Conservation (phyloP, 1,140 invertebrate species). For the Anoplophora glabripennis region DNA sequence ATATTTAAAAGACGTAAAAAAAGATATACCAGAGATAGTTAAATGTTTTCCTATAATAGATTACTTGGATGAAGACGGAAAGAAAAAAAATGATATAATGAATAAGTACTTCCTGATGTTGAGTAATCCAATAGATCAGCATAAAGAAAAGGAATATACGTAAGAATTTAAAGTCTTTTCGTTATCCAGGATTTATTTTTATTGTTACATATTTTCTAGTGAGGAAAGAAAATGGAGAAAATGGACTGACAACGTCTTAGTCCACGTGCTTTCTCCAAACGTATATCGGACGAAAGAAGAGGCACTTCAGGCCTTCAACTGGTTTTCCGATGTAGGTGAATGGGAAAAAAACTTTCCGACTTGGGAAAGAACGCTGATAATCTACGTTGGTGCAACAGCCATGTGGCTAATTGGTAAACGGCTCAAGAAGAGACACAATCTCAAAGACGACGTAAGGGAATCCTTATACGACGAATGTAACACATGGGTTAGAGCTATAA, state of each 20-base stretch:
- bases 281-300: slow-evolving; percentile 87
- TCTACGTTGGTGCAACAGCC: slow-evolving; percentile 89
- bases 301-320: slow-evolving; percentile 84
- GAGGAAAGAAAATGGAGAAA: slow-evolving; percentile 91
- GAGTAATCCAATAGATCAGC: slow-evolving; percentile 15
- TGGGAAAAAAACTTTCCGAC: slow-evolving; percentile 87
- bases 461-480: slow-evolving; percentile 89
- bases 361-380: slow-evolving; percentile 82
- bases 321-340: slow-evolving; percentile 87
- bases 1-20: slow-evolving; percentile 64
- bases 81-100: slow-evolving; percentile 72
- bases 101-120: slow-evolving; percentile 97
- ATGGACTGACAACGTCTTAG: slow-evolving; percentile 89
- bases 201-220: slow-evolving; percentile 53
- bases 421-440: slow-evolving; percentile 79
- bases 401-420: slow-evolving; percentile 93
- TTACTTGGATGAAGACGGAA: slow-evolving; percentile 66
- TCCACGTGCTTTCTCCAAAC: slow-evolving; percentile 94
- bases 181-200: slow-evolving; percentile 1
- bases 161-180: neutral
- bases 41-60: slow-evolving; percentile 78
- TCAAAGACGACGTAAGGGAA: slow-evolving; percentile 84
- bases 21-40: slow-evolving; percentile 67
- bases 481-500: slow-evolving; percentile 65
- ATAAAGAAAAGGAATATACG: slow-evolving; percentile 45